phyloP scores from a whole-genome alignment of 2,797 vertebrate species.

The Brachyalestes nurse region DNA sequence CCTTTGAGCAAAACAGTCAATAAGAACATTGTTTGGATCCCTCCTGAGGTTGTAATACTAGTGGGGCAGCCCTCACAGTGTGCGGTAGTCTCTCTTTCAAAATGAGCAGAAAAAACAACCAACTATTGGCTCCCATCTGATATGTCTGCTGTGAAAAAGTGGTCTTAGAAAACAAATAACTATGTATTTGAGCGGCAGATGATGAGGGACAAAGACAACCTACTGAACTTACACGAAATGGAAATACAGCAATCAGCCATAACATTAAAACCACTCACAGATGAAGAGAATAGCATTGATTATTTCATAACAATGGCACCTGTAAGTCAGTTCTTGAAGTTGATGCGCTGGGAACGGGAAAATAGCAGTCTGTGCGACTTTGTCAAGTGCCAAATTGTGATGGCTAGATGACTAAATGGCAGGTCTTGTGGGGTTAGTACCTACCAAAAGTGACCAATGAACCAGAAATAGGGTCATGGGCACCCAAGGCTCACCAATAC shows the following conservation, averaged over 20 bases:
- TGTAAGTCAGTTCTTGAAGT: too few relatives aligned
- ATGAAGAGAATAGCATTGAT: too few relatives aligned
- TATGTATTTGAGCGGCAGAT: conserved; percentile 23
- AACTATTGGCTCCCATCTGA: conserved; percentile 41
- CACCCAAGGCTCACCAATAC: too few relatives aligned
- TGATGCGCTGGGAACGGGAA: too few relatives aligned
- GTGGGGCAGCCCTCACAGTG: conserved; percentile 55
- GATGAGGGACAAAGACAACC: conserved; percentile 4
- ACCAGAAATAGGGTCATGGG: too few relatives aligned
- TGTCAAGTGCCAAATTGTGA: too few relatives aligned
- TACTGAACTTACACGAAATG: conserved; percentile 6
- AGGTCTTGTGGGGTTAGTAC: too few relatives aligned
- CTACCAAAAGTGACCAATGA: too few relatives aligned
- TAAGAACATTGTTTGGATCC: conserved; percentile 60
- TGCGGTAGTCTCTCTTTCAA: conserved; percentile 45
- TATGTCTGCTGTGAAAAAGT: conserved; percentile 23
- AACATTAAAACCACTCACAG: background rate
- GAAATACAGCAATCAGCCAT: background rate
- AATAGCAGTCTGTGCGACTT: too few relatives aligned
- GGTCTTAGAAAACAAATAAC: conserved; percentile 6
- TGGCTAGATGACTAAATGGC: too few relatives aligned
- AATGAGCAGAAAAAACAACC: conserved; percentile 45
- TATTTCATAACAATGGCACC: too few relatives aligned
- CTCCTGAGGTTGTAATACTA: conserved; percentile 63
- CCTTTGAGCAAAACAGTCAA: conserved; percentile 60